These are phyloP conservation scores for Hiodon alosoides DNA, from an alignment of 2,113 vertebrate species.

Conservation along the genomic window DNA sequence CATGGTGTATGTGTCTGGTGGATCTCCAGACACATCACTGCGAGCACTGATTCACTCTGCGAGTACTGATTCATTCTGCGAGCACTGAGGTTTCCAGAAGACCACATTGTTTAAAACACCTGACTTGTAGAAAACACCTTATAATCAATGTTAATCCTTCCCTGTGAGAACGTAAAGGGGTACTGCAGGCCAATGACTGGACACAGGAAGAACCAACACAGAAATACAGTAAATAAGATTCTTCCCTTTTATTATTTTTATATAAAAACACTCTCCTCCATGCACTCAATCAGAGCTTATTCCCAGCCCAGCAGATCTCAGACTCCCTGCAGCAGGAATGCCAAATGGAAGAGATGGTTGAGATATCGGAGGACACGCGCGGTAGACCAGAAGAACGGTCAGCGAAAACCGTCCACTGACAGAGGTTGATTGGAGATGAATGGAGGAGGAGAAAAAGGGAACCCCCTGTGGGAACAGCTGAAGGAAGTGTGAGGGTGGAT, in stretches of 20 bases:
- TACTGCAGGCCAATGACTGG: not conserved
- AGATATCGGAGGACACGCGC: not conserved
- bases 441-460: too few species aligned
- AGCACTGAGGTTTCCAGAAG: constrained; percentile 9
- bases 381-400: too few species aligned
- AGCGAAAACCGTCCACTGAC: too few species aligned
- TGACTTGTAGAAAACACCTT: constrained; percentile 25
- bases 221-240: constrained; percentile 17
- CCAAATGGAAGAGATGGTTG: not conserved
- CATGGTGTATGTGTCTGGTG: not conserved
- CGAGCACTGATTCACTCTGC: constrained; percentile 14
- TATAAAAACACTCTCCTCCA: constrained; percentile 23
- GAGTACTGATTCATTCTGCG: constrained; percentile 20
- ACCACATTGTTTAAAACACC: constrained; percentile 17
- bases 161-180: not conserved
- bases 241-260: constrained; percentile 26
- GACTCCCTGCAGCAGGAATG: not conserved
- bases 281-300: constrained; percentile 28
- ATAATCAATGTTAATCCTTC: constrained; percentile 7
- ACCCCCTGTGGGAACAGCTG: too few species aligned
- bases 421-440: too few species aligned
- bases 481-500: too few species aligned
- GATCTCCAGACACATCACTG: not conserved
- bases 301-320: constrained; percentile 4
- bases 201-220: not conserved